These are phyloP conservation scores for Hydraecia micacea DNA, from an alignment of 2,888 invertebrate species.

Conservation along the genomic window DNA sequence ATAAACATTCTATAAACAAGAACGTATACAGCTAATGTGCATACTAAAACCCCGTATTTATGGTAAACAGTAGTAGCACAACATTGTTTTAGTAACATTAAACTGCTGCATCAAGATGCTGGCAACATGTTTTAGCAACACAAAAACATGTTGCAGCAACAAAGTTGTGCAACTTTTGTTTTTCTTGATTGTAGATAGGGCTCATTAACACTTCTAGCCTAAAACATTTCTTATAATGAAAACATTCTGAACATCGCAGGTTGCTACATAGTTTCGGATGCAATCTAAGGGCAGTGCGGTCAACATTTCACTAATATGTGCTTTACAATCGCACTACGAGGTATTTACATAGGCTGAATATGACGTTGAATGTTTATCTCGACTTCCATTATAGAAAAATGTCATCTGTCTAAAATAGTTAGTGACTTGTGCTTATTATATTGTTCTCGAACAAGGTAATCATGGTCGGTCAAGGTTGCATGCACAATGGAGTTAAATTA, in stretches of 20 bases:
- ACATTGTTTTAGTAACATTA: background rate
- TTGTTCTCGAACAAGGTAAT: conserved; percentile 55
- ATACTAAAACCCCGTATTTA: conserved; percentile 35
- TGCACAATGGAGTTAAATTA: conserved; percentile 54
- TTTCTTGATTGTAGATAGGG: background rate
- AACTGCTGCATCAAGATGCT: background rate
- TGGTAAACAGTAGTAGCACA: conserved; percentile 21
- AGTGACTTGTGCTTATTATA: conserved; percentile 30
- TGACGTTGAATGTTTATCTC: conserved; percentile 61
- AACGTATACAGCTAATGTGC: conserved; percentile 65
- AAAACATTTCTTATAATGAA: conserved; percentile 35
- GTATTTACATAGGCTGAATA: conserved; percentile 67
- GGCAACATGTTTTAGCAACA: conserved; percentile 2
- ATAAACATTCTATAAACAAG: conserved; percentile 42
- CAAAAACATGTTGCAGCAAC: conserved; percentile 9
- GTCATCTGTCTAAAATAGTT: conserved; percentile 38
- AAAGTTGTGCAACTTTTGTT: conserved; percentile 17
- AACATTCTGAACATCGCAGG: conserved; percentile 59
- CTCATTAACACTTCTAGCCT: conserved; percentile 59
- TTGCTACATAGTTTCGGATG: conserved; percentile 65
- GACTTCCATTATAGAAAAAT: conserved; percentile 11
- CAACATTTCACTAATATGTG: conserved; percentile 75
- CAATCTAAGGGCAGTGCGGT: conserved; percentile 73
- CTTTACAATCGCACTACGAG: conserved; percentile 74
- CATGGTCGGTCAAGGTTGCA: conserved; percentile 46